Conservation (phyloP, 2,113 vertebrate genomes). For the Synchiropus splendidus region DNA sequence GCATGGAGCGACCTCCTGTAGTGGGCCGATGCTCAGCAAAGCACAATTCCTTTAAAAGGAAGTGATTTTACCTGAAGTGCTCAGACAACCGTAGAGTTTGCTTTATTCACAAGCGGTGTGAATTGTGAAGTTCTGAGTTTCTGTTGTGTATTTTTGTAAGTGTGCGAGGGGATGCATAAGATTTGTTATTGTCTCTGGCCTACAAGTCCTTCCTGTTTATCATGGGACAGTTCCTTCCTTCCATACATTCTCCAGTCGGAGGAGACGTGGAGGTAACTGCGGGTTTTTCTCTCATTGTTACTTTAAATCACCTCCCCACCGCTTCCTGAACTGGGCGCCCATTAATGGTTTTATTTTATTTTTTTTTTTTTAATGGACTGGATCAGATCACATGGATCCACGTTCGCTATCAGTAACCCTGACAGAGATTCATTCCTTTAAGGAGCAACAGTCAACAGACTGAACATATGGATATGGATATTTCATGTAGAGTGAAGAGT, state of each 20-base stretch:
- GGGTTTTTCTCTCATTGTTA: constrained; percentile 19
- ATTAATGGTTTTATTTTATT: too few species aligned
- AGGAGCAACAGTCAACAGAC: too few species aligned
- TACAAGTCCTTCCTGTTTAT: constrained; percentile 65
- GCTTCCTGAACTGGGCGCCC: constrained; percentile 16
- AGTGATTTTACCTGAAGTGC: constrained; percentile 1
- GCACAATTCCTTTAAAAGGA: constrained; percentile 13
- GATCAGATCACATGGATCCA: too few species aligned
- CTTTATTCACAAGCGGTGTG: not conserved
- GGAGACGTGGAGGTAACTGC: constrained; percentile 22
- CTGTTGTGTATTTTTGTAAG: constrained; percentile 6
- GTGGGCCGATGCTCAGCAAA: not conserved
- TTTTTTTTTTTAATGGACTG: too few species aligned
- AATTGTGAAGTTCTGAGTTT: constrained; percentile 1
- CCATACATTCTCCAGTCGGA: constrained; percentile 11
- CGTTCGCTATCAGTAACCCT: too few species aligned
- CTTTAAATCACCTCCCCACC: constrained; percentile 9
- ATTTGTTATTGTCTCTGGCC: constrained; percentile 52
- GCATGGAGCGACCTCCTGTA: constrained; percentile 8
- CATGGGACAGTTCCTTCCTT: constrained; percentile 46
- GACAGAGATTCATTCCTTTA: not conserved
- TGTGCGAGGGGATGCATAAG: constrained; percentile 19
- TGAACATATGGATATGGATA: too few species aligned
- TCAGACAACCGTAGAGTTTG: too few species aligned
- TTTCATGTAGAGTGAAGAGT: too few species aligned